These are phyloP conservation scores for Petrolisthes manimaculis DNA, from an alignment of 2,888 invertebrate genomes.

Conservation along the genomic window DNA sequence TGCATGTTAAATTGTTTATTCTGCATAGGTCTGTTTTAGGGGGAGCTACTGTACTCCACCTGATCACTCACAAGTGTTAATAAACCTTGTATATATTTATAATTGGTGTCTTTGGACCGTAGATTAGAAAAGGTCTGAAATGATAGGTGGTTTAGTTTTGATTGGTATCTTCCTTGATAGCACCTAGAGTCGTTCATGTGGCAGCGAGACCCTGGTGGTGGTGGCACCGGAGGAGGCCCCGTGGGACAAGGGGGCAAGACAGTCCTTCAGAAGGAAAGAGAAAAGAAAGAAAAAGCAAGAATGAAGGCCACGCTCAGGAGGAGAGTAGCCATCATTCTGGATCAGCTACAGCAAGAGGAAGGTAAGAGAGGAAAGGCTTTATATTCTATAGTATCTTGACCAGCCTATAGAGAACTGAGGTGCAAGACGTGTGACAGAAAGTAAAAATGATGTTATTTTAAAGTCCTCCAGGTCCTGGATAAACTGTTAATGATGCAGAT, in stretches of 20 bases:
- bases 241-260: slow-evolving; percentile 21
- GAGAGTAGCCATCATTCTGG: slow-evolving; percentile 30
- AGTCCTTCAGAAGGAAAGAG: slow-evolving; percentile 31
- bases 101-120: too few species aligned
- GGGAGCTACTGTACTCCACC: too few species aligned
- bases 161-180: slow-evolving; percentile 14
- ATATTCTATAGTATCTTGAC: background rate
- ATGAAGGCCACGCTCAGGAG: slow-evolving; percentile 31
- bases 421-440: background rate
- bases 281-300: slow-evolving; percentile 48
- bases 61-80: too few species aligned
- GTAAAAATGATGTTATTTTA: background rate
- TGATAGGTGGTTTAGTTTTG: too few species aligned
- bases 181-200: slow-evolving; percentile 65
- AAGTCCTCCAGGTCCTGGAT: background rate
- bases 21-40: too few species aligned
- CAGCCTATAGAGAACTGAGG: background rate
- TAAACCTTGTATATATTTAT: too few species aligned
- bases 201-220: slow-evolving; percentile 64
- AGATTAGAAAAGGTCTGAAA: too few species aligned
- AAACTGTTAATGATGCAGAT: slow-evolving; percentile 25
- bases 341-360: slow-evolving; percentile 43
- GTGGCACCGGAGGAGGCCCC: background rate
- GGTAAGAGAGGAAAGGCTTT: background rate
- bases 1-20: too few species aligned